Base-by-base conservation (phyloP, 2,797 vertebrate genomes). In the Setipinna tenuifilis region DNA sequence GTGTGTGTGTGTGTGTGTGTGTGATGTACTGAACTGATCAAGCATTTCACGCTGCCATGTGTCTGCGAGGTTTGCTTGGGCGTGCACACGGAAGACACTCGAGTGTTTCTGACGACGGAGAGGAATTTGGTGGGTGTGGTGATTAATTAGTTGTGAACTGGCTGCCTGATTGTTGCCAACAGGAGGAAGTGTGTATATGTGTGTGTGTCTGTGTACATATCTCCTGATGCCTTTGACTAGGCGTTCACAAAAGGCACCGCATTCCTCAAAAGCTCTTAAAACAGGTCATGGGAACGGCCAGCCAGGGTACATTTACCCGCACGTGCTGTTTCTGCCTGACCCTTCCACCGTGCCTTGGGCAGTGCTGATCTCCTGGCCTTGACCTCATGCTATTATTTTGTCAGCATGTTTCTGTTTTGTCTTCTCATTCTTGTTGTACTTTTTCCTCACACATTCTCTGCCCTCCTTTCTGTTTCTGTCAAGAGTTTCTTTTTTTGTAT, bases 81-180 rank as follows among this genome's bases (percentile, higher is more conserved):
- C 68, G 28, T 75, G 28, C 16, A 31, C 17, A 31, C 17, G 68
- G 68, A 75, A 75, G 28, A 75, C 68, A 75, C 68, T 35, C 14
- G 3, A 14, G 62, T 83, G 35, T 71, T 62, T 81, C 82, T 31
- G 83, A 83, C 21, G 82, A 62, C 35, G n/a, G 68, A 81, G 28
- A 80, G 28, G 82, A 88, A 68, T 84, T 71, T 82, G 57, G 82
- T 85, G 83, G 41, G 58, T 75, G 21, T 17, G 23, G 80, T 46
- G 59, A 83, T 61, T 35, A n/a, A 82, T 48, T 85, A 68, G 28
- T 54, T n/a, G 85, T 71, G 28, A 75, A 75, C 68, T 31, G 19
- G 12, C 68, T 75, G 68, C 68, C 68, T 75, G 68, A 17, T 75
- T 5, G 28, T 28, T 75, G 68, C 68, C 68, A 75, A 68, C 65